Evolutionary conservation across 1,140 invertebrate species (phyloP).

Genomic region (Cepaea nemoralis): DNA sequence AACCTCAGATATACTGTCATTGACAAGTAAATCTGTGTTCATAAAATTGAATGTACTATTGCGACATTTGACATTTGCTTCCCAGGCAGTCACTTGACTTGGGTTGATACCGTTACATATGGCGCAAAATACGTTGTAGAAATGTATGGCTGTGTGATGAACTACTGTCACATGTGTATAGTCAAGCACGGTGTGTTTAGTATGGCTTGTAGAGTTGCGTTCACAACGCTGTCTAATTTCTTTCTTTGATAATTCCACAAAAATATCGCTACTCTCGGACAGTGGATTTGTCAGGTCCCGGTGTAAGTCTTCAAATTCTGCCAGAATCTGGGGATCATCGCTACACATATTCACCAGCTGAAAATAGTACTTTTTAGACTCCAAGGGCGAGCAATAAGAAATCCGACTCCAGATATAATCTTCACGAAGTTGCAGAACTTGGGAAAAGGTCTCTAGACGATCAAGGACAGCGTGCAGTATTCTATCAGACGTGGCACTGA

Average conservation of each 20-base stretch:
- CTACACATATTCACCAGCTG: not conserved
- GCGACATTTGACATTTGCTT: not conserved
- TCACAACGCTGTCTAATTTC: constrained; percentile 21
- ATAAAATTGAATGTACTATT: not conserved
- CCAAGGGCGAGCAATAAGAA: not conserved
- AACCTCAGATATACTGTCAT: not conserved
- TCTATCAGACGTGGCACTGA: not conserved
- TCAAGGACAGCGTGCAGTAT: not conserved
- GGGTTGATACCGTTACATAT: constrained; percentile 26
- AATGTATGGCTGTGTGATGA: not conserved
- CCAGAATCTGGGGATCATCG: not conserved
- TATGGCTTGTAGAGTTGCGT: not conserved
- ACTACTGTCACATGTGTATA: not conserved
- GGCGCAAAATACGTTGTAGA: constrained; percentile 33
- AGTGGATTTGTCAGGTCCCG: not conserved
- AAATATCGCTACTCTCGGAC: not conserved
- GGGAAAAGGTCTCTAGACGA: not conserved
- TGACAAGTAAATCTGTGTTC: not conserved
- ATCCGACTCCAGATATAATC: not conserved
- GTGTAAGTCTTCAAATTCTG: not conserved
- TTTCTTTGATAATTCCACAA: not conserved
- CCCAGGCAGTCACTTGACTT: not conserved
- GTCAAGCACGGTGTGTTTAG: not conserved
- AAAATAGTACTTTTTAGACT: not conserved
- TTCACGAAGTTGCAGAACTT: not conserved